Percentiles rank a stretch among this genome's conserved stretches.
Conservation (phyloP, 1,140 invertebrate species). For the Drosophila nikananu region DNA sequence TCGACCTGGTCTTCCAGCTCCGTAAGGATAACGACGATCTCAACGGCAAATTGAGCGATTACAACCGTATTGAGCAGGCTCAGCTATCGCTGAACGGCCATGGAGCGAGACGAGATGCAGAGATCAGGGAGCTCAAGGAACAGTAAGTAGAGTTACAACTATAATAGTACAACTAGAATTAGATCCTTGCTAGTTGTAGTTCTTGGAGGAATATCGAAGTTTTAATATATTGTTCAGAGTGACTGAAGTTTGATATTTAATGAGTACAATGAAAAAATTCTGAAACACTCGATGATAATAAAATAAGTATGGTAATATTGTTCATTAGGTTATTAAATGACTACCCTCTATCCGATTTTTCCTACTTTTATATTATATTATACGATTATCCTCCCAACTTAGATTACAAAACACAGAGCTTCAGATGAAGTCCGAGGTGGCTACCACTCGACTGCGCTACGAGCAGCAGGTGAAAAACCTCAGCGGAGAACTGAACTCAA, state of each 20-base stretch:
- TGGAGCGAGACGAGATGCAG: slow-evolving; percentile 90
- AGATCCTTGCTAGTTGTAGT: too few species aligned
- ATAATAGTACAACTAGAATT: too few species aligned
- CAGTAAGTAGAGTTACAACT: slow-evolving; percentile 84
- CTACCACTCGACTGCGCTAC: slow-evolving; percentile 94
- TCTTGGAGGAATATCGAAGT: too few species aligned
- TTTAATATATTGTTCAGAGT: too few species aligned
- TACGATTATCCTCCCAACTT: slow-evolving; percentile 29
- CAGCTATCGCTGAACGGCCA: slow-evolving; percentile 92
- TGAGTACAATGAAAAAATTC: not conserved
- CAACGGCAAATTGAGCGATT: slow-evolving; percentile 92
- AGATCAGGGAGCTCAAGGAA: slow-evolving; percentile 90
- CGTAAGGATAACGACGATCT: slow-evolving; percentile 92
- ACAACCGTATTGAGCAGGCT: slow-evolving; percentile 93
- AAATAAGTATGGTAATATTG: not conserved
- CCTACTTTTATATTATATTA: not conserved
- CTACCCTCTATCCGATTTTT: not conserved
- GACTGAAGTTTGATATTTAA: too few species aligned
- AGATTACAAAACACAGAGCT: slow-evolving; percentile 92
- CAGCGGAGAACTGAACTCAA: slow-evolving; percentile 93
- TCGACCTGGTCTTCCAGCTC: slow-evolving; percentile 90
- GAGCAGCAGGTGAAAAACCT: slow-evolving; percentile 94
- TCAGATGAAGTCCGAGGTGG: slow-evolving; percentile 92
- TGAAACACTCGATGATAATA: too few species aligned
- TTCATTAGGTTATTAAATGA: not conserved